Evolutionary conservation across 2,888 invertebrate genomes (phyloP), one percentile per base, ranked within the genome.

Genomic region (Ceratothoa steindachneri): DNA sequence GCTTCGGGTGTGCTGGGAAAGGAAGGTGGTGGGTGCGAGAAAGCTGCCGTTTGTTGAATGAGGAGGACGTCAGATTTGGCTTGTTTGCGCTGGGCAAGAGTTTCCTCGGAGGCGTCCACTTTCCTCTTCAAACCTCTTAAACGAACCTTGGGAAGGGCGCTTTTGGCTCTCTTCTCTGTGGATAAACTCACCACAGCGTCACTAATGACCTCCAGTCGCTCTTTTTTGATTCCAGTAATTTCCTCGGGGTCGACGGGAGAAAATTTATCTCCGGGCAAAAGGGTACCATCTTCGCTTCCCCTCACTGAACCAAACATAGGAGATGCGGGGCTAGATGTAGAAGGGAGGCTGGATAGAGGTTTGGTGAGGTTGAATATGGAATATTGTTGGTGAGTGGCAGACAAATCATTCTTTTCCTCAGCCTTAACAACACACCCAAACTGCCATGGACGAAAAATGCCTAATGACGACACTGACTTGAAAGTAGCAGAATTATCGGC

Each of bases 181-280:
- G 60, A 60, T 60, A 24, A 60, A 60, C 60, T 60, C 24, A 60
- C 60, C 2, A 60, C 19, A 60, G 60, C n/a, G n/a, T 60, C 60
- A 3, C 60, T 60, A 9, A 60, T n/a, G 3, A 24, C n/a, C 3
- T 24, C 2, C 2, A 24, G 3, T 24, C 27, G 19, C 24, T 60
- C 60, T 24, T 4, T 60, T 12, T 24, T 24, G 19, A 24, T 60
- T 60, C n/a, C 22, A 24, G 19, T 60, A 22, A 24, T 60, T 60
- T 60, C 22, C 1, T n/a, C n/a, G n/a, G n/a, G n/a, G n/a, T n/a
- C n/a, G n/a, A n/a, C n/a, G n/a, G n/a, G n/a, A n/a, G n/a, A n/a
- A n/a, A n/a, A n/a, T n/a, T n/a, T n/a, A n/a, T n/a, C n/a, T n/a
- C n/a, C n/a, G n/a, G n/a, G n/a, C n/a, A n/a, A n/a, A n/a, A n/a